These are phyloP conservation scores for Rissa tridactyla DNA, from an alignment of 2,113 vertebrate genomes.

Conservation along the genomic window DNA sequence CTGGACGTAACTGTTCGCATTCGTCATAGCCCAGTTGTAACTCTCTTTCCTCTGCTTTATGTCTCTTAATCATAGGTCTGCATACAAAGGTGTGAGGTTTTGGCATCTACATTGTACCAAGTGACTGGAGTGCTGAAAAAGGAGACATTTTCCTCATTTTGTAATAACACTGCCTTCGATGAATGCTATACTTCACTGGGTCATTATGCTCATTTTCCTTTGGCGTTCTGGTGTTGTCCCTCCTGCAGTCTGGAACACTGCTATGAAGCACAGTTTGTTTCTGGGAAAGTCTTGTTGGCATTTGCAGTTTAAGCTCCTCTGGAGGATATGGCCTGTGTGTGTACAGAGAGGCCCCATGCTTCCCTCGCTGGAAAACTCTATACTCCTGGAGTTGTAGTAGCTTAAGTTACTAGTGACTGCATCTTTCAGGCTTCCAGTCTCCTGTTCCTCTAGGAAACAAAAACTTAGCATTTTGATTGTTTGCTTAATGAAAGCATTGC, in stretches of 20 bases:
- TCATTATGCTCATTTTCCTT: slow-evolving; percentile 45
- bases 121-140: neutral
- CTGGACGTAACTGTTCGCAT: neutral
- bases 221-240: slow-evolving; percentile 17
- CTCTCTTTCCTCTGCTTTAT: neutral
- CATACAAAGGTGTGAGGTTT: neutral
- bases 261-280: slow-evolving; percentile 15
- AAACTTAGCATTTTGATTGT: neutral
- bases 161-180: neutral
- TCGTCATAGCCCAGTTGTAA: neutral
- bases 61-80: neutral
- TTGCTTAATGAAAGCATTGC: neutral
- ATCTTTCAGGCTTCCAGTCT: slow-evolving; percentile 12
- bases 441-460: neutral
- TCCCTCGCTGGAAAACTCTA: slow-evolving; percentile 3
- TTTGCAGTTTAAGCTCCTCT: slow-evolving; percentile 19
- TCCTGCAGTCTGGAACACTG: slow-evolving; percentile 12
- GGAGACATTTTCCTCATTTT: neutral
- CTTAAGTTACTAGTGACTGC: slow-evolving; percentile 6
- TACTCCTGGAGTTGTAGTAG: neutral
- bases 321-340: neutral
- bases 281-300: slow-evolving; percentile 43
- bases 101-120: neutral
- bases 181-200: slow-evolving; percentile 16
- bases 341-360: neutral